These are phyloP conservation scores for Toxostoma redivivum DNA, from an alignment of 2,113 vertebrate species.

Conservation along the genomic window DNA sequence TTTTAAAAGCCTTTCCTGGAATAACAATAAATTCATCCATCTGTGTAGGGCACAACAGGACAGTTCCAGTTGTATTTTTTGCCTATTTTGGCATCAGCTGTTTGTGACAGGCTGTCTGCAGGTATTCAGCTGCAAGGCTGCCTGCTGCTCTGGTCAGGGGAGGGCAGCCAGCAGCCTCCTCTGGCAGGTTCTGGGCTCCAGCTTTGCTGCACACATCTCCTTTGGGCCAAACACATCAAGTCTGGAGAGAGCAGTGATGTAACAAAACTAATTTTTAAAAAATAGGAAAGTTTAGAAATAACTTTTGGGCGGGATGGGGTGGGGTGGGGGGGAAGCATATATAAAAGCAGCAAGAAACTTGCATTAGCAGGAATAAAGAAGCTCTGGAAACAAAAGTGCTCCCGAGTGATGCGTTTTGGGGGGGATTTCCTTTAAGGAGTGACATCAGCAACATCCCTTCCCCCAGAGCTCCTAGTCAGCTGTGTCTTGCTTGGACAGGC, in stretches of 20 bases:
- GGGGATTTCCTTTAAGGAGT: background rate
- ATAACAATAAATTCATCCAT: constrained; percentile 74
- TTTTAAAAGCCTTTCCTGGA: constrained; percentile 77
- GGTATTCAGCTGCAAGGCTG: background rate
- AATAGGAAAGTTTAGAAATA: background rate
- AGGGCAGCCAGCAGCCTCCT: background rate
- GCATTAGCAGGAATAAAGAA: background rate
- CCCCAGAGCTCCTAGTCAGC: background rate
- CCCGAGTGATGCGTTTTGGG: background rate
- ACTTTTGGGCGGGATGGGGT: too few relatives aligned
- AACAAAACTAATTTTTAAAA: background rate
- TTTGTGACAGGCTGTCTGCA: background rate
- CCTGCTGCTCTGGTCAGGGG: background rate
- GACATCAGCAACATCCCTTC: background rate
- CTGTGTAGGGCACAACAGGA: constrained; percentile 2
- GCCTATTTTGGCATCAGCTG: background rate
- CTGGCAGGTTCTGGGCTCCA: background rate
- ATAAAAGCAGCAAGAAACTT: background rate
- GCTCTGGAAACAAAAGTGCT: background rate
- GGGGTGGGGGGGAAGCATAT: background rate
- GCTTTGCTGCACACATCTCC: background rate
- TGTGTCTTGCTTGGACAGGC: rapidly evolving
- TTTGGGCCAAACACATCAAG: background rate
- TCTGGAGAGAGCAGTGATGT: background rate
- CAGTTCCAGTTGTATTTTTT: constrained; percentile 13